Percentiles rank a stretch among this genome's conserved stretches.
phyloP scores from a whole-genome alignment of 2,888 invertebrate genomes.

The Hylaea fasciaria region DNA sequence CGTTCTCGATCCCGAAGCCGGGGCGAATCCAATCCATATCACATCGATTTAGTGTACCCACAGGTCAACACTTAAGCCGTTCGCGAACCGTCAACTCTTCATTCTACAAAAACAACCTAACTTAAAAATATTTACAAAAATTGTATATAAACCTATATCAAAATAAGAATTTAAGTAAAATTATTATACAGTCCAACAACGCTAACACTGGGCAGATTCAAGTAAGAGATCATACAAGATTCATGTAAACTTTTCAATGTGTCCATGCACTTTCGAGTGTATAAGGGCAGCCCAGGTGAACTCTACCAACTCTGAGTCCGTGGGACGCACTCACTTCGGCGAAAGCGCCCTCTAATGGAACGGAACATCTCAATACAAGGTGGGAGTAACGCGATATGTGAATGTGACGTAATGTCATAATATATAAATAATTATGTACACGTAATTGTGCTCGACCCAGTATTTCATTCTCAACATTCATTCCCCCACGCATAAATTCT shows the following conservation, averaged over 20 bases:
- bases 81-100: constrained; percentile 61
- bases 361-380: constrained; percentile 53
- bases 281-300: not conserved
- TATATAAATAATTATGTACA: constrained; percentile 71
- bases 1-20: constrained; percentile 59
- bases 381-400: constrained; percentile 79
- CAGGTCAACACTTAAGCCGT: constrained; percentile 67
- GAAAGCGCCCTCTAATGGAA: constrained; percentile 20
- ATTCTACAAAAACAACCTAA: constrained; percentile 48
- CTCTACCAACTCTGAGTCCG: not conserved
- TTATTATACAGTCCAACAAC: constrained; percentile 76
- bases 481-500: constrained; percentile 56
- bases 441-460: constrained; percentile 79
- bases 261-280: constrained; percentile 52
- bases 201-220: constrained; percentile 83
- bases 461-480: constrained; percentile 62
- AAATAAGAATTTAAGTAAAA: constrained; percentile 73
- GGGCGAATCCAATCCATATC: constrained; percentile 73
- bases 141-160: constrained; percentile 78
- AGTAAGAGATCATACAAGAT: constrained; percentile 83
- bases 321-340: not conserved
- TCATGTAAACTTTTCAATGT: constrained; percentile 67
- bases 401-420: constrained; percentile 79
- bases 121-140: constrained; percentile 77
- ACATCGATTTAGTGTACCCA: constrained; percentile 63